These are phyloP conservation scores for Rotaria magnacalcarata DNA, from an alignment of 2,888 invertebrate species.

Conservation along the genomic window DNA sequence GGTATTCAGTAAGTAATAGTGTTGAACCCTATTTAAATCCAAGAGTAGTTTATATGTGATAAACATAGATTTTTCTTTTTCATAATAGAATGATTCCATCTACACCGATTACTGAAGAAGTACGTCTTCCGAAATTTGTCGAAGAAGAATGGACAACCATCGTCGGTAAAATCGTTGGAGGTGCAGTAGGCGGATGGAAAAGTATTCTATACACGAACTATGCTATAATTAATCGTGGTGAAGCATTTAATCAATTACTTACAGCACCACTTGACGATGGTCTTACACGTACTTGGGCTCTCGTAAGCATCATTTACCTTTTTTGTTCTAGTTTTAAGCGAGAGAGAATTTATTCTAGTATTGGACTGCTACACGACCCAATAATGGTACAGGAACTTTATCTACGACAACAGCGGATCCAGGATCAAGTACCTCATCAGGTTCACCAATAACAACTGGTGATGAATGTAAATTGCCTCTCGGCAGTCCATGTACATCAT, in stretches of 20 bases:
- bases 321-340: too few relatives aligned
- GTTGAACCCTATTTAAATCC: neutral
- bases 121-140: constrained; percentile 6
- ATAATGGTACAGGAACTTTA: neutral
- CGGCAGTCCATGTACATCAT: neutral
- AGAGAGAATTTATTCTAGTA: neutral
- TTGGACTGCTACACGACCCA: constrained; percentile 30
- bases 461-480: neutral
- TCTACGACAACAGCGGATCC: neutral
- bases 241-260: constrained; percentile 11
- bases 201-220: constrained; percentile 39
- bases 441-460: neutral
- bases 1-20: constrained; percentile 39
- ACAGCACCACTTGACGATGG: neutral
- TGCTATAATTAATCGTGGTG: constrained; percentile 41
- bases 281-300: constrained; percentile 9
- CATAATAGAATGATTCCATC: constrained; percentile 28
- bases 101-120: constrained; percentile 35
- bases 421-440: neutral
- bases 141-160: constrained; percentile 30
- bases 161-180: neutral
- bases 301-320: neutral
- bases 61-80: neutral
- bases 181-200: constrained; percentile 35
- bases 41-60: too few relatives aligned